phyloP scores from a whole-genome alignment of 2,113 vertebrate genomes.

The Percopsis transmontana region DNA sequence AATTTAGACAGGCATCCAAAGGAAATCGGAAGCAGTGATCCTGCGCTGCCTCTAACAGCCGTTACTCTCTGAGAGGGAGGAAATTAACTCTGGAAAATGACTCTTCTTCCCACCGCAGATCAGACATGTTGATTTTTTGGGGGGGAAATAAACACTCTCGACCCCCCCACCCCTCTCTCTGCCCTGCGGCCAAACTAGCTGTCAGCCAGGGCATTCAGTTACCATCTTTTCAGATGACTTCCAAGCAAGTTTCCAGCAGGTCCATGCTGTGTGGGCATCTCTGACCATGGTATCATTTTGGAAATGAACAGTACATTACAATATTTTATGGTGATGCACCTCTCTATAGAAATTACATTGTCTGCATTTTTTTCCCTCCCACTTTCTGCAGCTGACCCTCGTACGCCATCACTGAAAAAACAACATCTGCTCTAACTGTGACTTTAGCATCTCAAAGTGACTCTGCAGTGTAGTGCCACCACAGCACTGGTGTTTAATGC shows the following conservation, averaged over 20 bases:
- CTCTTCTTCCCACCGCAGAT: conserved; percentile 60
- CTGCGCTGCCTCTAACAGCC: conserved; percentile 29
- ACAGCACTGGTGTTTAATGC: conserved; percentile 50
- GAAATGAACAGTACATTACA: conserved; percentile 12
- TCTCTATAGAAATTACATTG: background rate
- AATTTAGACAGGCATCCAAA: conserved; percentile 47
- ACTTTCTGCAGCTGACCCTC: conserved; percentile 8
- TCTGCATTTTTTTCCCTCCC: conserved; percentile 17
- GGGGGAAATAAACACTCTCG: conserved; percentile 54
- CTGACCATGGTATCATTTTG: conserved; percentile 24
- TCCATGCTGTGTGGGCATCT: conserved; percentile 12
- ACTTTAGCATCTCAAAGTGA: background rate
- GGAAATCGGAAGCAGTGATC: conserved; percentile 45
- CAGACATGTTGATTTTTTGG: conserved; percentile 65
- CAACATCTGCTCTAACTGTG: conserved; percentile 24
- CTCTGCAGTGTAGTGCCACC: conserved; percentile 23
- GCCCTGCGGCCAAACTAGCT: conserved; percentile 62
- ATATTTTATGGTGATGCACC: background rate
- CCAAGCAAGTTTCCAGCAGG: conserved; percentile 26
- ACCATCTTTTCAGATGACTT: conserved; percentile 47
- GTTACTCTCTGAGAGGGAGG: conserved; percentile 24
- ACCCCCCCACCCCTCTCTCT: conserved; percentile 40
- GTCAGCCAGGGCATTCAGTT: conserved; percentile 56
- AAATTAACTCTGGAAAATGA: conserved; percentile 53
- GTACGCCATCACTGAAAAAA: conserved; percentile 26